phyloP scores from a whole-genome alignment of 2,888 invertebrate species.

The Poecilus cupreus region DNA sequence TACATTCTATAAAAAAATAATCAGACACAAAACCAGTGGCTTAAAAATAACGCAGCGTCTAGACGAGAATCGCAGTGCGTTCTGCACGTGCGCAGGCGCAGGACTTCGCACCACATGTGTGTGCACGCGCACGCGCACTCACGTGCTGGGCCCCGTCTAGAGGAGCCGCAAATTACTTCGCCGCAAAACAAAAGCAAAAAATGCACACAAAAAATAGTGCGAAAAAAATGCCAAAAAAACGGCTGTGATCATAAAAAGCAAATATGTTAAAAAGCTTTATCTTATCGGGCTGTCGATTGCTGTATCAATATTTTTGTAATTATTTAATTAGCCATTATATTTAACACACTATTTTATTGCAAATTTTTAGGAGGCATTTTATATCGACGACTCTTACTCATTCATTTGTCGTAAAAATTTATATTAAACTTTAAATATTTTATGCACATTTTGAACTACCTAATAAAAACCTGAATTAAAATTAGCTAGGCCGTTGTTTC shows the following conservation, averaged over 20 bases:
- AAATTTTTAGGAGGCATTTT: no score
- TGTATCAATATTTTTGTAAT: conserved; percentile 34
- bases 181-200: conserved; percentile 39
- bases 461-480: no score
- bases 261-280: conserved; percentile 31
- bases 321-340: not conserved
- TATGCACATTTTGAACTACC: no score
- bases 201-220: not conserved
- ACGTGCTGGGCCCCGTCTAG: conserved; percentile 49
- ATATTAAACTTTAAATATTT: no score
- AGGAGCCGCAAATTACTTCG: conserved; percentile 47
- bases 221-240: conserved; percentile 36
- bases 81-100: not conserved
- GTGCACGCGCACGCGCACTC: conserved; percentile 33
- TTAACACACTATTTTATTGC: no score
- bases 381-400: no score
- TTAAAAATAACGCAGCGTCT: conserved; percentile 54
- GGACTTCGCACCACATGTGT: not conserved
- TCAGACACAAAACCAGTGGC: conserved; percentile 32
- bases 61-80: conserved; percentile 8
- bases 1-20: conserved; percentile 52
- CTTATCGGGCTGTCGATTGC: conserved; percentile 6
- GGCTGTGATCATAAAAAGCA: conserved; percentile 17
- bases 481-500: no score
- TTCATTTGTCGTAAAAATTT: no score